Conservation (phyloP, 2,113 vertebrate species). For the Heloderma charlesbogerti region DNA sequence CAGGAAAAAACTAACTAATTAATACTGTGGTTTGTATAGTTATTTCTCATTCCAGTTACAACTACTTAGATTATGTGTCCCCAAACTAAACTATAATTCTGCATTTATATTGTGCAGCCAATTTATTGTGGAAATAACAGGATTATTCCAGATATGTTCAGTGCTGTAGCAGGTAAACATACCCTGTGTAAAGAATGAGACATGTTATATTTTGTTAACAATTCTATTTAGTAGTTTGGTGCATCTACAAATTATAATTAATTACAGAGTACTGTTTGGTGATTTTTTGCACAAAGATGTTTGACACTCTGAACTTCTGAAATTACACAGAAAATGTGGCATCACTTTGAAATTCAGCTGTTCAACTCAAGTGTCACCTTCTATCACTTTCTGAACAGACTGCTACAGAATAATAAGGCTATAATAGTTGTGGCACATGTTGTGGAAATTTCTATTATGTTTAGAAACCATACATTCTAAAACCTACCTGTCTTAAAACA, state of each 20-base stretch:
- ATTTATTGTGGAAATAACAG: background rate
- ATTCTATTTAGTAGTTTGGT: background rate
- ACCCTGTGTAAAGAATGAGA: conserved; percentile 18
- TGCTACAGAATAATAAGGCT: conserved; percentile 45
- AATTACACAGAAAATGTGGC: conserved; percentile 36
- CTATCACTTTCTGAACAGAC: conserved; percentile 48
- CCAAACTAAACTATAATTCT: background rate
- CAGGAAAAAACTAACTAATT: background rate
- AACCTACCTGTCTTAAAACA: conserved; percentile 76
- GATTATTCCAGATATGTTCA: background rate
- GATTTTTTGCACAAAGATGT: background rate
- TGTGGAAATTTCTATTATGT: conserved; percentile 65
- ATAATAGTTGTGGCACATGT: conserved; percentile 53
- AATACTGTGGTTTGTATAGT: background rate
- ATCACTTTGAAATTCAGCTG: conserved; percentile 49
- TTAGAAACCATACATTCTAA: conserved; percentile 59
- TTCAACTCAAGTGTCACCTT: conserved; percentile 37
- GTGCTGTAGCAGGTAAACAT: background rate
- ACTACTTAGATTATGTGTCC: background rate
- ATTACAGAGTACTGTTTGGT: background rate
- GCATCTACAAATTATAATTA: conserved; percentile 16
- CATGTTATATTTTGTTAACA: background rate
- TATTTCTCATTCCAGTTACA: background rate
- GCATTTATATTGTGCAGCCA: background rate
- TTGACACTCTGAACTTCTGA: conserved; percentile 35